Conservation (phyloP, 2,888 invertebrate species). For the Leptopterna dolabrata region DNA sequence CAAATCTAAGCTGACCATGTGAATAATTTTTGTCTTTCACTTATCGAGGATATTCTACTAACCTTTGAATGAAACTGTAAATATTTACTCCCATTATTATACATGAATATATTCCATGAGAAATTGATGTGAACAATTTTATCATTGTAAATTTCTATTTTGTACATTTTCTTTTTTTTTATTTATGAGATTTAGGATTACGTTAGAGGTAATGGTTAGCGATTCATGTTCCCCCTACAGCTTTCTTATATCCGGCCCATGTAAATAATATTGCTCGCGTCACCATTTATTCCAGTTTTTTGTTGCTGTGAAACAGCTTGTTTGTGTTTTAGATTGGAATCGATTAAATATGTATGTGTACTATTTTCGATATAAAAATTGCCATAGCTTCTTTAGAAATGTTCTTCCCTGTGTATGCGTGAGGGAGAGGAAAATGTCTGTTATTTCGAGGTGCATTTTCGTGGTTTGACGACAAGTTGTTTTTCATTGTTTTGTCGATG, state of each 20-base stretch:
- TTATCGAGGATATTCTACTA: not conserved
- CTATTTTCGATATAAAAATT: not conserved
- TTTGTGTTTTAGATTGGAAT: not conserved
- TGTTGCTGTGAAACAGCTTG: not conserved
- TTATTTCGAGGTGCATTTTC: too few relatives aligned
- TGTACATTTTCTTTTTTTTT: conserved; percentile 3
- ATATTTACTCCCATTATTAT: not conserved
- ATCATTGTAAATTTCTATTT: not conserved
- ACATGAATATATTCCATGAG: not conserved
- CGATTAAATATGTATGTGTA: not conserved
- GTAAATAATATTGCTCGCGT: not conserved
- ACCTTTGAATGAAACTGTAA: not conserved
- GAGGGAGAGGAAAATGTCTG: too few relatives aligned
- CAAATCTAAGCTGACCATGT: not conserved
- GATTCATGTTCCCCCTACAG: not conserved
- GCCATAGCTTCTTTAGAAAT: not conserved
- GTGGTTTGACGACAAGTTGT: too few relatives aligned
- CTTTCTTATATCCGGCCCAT: not conserved
- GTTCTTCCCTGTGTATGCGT: not conserved
- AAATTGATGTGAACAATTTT: not conserved
- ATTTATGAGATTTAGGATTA: not conserved
- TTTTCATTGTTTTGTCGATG: not conserved
- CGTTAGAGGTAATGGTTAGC: not conserved
- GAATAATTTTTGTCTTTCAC: not conserved
- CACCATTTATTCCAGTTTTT: not conserved